Evolutionary conservation across 2,113 vertebrate genomes (phyloP).

Genomic region (Thamnophis sirtalis): DNA sequence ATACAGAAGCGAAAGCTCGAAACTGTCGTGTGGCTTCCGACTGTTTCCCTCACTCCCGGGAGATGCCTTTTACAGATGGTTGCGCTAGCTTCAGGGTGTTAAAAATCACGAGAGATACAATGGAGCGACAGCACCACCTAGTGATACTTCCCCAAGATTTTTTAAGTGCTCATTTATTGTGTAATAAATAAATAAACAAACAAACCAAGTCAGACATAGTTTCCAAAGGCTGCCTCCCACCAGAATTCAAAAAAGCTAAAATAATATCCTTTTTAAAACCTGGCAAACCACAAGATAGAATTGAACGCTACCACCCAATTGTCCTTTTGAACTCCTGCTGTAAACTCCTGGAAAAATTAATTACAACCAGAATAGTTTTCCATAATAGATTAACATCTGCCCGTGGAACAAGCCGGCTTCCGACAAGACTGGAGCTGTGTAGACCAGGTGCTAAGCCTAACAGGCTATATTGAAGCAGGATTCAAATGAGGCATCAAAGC

Average conservation of each 20-base stretch:
- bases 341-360: background rate
- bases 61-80: background rate
- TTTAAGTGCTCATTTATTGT: background rate
- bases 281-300: background rate
- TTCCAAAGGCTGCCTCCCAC: background rate
- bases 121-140: background rate
- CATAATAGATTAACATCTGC: background rate
- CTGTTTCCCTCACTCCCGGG: background rate
- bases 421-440: background rate
- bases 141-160: background rate
- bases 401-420: background rate
- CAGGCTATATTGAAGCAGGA: background rate
- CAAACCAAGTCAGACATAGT: background rate
- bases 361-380: background rate
- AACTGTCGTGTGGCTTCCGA: background rate
- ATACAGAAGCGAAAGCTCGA: background rate
- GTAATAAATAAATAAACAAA: background rate
- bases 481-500: background rate
- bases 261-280: background rate
- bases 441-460: background rate
- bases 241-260: background rate
- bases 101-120: background rate
- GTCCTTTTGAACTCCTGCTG: background rate
- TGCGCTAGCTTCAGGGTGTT: background rate
- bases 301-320: background rate